These are phyloP conservation scores for Melanotaenia trifasciata DNA, from an alignment of 2,797 vertebrate genomes.

Conservation along the genomic window DNA sequence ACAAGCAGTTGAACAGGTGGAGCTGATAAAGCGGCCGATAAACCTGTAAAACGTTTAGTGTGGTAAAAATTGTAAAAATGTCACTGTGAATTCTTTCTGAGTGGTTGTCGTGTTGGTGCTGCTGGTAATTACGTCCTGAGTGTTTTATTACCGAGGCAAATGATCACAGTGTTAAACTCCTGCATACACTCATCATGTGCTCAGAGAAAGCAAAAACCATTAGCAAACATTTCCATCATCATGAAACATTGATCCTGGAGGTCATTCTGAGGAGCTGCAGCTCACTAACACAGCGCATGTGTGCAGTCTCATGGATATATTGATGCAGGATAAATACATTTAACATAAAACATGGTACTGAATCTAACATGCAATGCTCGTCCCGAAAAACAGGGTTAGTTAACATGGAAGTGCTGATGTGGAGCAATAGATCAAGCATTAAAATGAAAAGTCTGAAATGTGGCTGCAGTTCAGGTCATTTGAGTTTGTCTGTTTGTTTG, in stretches of 20 bases:
- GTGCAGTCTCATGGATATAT: background rate
- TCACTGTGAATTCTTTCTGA: conserved; percentile 1
- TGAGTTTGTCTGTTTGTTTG: background rate
- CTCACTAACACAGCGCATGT: background rate
- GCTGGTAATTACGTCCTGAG: conserved; percentile 23
- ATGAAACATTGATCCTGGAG: background rate
- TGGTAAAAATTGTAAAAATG: background rate
- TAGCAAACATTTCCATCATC: background rate
- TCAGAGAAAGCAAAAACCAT: conserved; percentile 8
- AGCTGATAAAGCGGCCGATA: no score
- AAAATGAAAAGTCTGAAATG: no score
- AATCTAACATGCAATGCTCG: no score
- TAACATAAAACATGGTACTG: no score
- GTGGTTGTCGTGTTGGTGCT: conserved; percentile 1
- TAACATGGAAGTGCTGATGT: no score
- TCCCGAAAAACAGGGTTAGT: no score
- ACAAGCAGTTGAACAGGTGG: no score
- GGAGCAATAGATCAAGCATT: no score
- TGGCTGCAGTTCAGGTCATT: background rate
- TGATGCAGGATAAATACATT: no score
- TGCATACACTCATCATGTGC: background rate
- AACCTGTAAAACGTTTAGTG: background rate
- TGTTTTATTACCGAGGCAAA: conserved; percentile 27
- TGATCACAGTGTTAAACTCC: background rate
- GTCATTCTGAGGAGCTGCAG: background rate